These are phyloP conservation scores for Popillia japonica DNA, from an alignment of 1,140 invertebrate genomes.

Conservation along the genomic window DNA sequence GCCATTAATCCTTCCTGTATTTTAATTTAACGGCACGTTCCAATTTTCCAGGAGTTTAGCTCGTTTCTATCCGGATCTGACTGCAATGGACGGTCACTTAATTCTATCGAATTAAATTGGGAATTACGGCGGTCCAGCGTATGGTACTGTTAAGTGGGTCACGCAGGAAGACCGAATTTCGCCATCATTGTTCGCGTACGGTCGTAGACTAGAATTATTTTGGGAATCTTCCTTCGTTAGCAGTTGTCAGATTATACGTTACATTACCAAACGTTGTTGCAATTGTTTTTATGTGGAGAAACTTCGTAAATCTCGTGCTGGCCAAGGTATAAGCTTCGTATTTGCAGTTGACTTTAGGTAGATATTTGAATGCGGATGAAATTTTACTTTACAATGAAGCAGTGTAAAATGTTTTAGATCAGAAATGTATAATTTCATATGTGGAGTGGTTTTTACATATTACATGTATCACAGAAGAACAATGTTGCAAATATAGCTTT, in stretches of 20 bases:
- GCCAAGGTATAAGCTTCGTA: no score
- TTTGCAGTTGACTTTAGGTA: no score
- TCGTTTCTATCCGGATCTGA: slow-evolving; percentile 19
- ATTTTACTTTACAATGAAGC: no score
- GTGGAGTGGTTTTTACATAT: no score
- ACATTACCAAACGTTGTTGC: not conserved
- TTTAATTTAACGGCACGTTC: slow-evolving; percentile 18
- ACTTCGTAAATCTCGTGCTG: no score
- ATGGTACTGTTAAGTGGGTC: slow-evolving; percentile 3
- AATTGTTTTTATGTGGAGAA: no score
- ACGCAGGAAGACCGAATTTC: slow-evolving; percentile 18
- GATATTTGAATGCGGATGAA: no score
- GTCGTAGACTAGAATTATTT: not conserved
- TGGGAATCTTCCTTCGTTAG: slow-evolving; percentile 20
- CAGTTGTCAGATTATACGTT: not conserved
- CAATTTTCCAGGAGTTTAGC: not conserved
- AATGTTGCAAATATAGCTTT: no score
- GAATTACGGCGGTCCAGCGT: not conserved
- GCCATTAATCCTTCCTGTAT: slow-evolving; percentile 5
- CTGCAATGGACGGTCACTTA: slow-evolving; percentile 12
- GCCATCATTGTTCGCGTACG: not conserved
- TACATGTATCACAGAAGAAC: no score
- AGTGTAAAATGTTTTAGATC: no score
- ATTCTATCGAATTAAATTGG: slow-evolving; percentile 6
- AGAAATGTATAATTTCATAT: no score